Conservation (phyloP, 2,888 invertebrate species). For the Aphidius colemani region DNA sequence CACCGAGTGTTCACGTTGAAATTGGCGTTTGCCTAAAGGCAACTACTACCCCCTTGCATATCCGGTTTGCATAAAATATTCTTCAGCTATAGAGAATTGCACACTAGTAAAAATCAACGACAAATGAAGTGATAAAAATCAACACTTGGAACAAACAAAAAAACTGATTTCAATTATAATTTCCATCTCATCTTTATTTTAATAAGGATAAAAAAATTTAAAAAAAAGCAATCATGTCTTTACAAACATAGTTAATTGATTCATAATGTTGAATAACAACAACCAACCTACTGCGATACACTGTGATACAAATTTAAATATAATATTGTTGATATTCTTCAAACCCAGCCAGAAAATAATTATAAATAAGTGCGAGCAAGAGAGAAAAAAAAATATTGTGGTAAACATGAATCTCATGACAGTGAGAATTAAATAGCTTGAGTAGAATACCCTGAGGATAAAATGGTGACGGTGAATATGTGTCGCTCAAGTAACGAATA, state of each 20-base stretch:
- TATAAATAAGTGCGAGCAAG: not conserved
- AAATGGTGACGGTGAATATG: conserved; percentile 9
- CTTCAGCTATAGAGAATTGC: conserved; percentile 35
- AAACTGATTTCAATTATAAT: not conserved
- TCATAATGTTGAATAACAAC: no score
- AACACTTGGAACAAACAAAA: not conserved
- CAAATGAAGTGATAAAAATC: not conserved
- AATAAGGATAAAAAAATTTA: not conserved
- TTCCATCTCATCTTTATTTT: not conserved
- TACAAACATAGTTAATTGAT: no score
- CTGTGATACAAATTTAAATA: no score
- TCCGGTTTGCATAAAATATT: conserved; percentile 48
- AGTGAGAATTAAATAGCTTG: not conserved
- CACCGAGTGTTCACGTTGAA: conserved; percentile 25
- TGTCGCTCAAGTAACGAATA: conserved; percentile 28
- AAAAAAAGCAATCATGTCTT: no score
- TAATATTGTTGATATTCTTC: no score
- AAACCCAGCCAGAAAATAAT: not conserved
- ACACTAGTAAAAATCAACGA: not conserved
- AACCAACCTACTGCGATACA: no score
- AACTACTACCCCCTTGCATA: conserved; percentile 19
- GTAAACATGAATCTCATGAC: conserved; percentile 1
- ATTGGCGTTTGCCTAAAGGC: conserved; percentile 33
- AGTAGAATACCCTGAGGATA: conserved; percentile 17
- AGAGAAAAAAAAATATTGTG: not conserved